Evolutionary conservation across 2,113 vertebrate species (phyloP).

Genomic region (Chamaetylas fuelleborni): DNA sequence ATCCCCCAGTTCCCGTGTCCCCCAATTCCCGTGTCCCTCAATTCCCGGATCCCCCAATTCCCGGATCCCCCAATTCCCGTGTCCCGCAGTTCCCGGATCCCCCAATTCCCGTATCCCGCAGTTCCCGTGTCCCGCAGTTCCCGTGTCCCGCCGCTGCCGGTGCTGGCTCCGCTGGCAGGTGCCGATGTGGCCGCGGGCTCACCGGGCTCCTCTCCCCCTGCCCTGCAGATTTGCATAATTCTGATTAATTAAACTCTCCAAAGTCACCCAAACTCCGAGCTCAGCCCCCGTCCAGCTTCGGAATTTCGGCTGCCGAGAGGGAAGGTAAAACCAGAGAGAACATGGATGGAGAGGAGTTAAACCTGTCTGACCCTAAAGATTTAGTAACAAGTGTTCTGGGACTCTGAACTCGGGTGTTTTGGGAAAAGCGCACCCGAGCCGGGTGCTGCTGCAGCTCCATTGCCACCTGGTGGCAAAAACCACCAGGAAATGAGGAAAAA

Average conservation of each 20-base stretch:
- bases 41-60: too few species aligned
- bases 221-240: fast-evolving
- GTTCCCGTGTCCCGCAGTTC: background rate
- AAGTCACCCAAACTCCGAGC: background rate
- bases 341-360: fast-evolving
- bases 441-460: background rate
- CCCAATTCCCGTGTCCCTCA: fast-evolving
- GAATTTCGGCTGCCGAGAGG: background rate
- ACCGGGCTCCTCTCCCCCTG: background rate
- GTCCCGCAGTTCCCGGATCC: background rate
- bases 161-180: background rate
- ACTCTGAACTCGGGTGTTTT: background rate
- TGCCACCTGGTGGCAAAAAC: constrained; percentile 42
- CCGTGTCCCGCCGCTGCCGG: background rate
- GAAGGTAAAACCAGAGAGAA: fast-evolving
- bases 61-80: too few species aligned
- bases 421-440: fast-evolving
- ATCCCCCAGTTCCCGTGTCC: fast-evolving
- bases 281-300: fast-evolving
- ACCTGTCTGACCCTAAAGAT: fast-evolving
- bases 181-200: background rate
- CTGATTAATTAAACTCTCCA: fast-evolving
- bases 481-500: fast-evolving
- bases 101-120: too few species aligned
- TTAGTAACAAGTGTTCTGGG: fast-evolving